A percentile compares a stretch with the other conserved stretches of the same genome.
phyloP scores from a whole-genome alignment of 2,113 vertebrate species.

The Hypanus sabinus region DNA sequence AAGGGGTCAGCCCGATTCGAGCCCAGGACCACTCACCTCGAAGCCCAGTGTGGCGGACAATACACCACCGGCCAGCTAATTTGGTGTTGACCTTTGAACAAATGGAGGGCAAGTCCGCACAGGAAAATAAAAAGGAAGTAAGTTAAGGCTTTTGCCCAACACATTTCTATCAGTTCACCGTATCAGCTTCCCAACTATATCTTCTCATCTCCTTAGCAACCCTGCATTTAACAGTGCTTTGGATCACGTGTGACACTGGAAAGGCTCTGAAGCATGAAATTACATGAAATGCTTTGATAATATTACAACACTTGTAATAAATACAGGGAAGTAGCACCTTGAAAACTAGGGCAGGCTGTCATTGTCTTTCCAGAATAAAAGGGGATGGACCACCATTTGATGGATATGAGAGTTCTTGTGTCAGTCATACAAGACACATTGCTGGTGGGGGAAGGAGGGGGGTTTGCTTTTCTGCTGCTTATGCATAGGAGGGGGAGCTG shows the following conservation, averaged over 20 bases:
- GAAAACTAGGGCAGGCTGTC: background rate
- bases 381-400: background rate
- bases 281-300: slow-evolving; percentile 7
- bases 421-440: too few relatives aligned
- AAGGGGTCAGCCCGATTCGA: too few relatives aligned
- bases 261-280: background rate
- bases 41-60: too few relatives aligned
- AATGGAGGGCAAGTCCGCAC: background rate
- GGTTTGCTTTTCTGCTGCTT: too few relatives aligned
- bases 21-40: too few relatives aligned
- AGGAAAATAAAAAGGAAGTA: background rate
- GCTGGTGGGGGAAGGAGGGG: too few relatives aligned
- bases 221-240: background rate
- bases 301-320: background rate
- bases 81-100: too few relatives aligned
- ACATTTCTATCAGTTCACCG: background rate
- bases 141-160: background rate
- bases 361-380: background rate
- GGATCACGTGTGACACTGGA: background rate
- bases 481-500: too few relatives aligned
- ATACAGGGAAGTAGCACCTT: background rate
- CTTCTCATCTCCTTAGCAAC: background rate
- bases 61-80: too few relatives aligned
- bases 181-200: background rate
- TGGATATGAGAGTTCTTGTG: background rate